Percentiles rank a stretch among this genome's conserved stretches.
Conservation (phyloP, 2,888 invertebrate species). For the Orthosia gothica region DNA sequence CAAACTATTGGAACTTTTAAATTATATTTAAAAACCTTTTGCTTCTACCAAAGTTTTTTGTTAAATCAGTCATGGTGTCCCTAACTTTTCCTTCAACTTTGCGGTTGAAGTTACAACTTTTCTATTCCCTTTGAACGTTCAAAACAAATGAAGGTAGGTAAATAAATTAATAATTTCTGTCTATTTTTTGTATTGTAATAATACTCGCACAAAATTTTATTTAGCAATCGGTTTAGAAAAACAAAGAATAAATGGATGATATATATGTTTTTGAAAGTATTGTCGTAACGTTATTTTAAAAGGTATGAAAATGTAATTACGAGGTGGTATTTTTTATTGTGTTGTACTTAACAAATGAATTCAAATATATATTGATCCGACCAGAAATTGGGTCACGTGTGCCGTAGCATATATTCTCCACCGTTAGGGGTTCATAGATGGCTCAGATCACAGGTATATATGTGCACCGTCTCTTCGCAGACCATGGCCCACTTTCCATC, state of each 20-base stretch:
- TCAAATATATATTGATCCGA: no score
- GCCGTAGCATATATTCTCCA: no score
- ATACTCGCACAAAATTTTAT: neutral
- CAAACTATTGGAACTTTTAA: neutral
- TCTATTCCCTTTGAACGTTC: slow-evolving; percentile 61
- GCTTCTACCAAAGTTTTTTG: slow-evolving; percentile 43
- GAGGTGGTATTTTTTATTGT: neutral
- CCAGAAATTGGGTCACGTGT: no score
- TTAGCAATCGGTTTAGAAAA: neutral
- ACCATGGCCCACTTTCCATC: no score
- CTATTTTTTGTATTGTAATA: slow-evolving; percentile 7
- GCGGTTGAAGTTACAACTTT: slow-evolving; percentile 62
- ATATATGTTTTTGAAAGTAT: neutral
- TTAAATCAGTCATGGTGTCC: slow-evolving; percentile 39
- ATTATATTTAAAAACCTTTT: slow-evolving; percentile 42
- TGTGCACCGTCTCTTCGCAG: no score
- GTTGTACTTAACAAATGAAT: neutral
- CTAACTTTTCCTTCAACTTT: slow-evolving; percentile 50
- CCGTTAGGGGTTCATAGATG: no score
- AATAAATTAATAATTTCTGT: slow-evolving; percentile 45
- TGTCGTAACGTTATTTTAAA: slow-evolving; percentile 1
- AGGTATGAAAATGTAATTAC: neutral
- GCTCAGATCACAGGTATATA: no score
- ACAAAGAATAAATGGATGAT: neutral
- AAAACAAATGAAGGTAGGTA: slow-evolving; percentile 48